These are phyloP conservation scores for Halcyon chelicuti DNA, from an alignment of 2,797 vertebrate genomes.

Conservation along the genomic window DNA sequence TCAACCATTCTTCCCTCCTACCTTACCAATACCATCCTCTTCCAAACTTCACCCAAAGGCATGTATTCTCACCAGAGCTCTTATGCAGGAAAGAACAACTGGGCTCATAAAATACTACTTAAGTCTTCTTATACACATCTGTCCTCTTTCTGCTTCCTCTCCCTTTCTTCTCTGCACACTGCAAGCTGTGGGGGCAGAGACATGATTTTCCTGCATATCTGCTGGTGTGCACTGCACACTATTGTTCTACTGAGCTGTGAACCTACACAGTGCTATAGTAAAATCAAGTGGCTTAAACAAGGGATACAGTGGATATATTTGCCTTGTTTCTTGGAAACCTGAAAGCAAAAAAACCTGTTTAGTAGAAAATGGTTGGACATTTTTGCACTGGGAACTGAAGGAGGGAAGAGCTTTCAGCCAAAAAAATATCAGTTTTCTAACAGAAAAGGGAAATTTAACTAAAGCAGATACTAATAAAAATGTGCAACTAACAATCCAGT, in stretches of 20 bases:
- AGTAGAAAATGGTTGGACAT: slow-evolving; percentile 28
- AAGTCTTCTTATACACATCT: background rate
- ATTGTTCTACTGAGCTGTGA: background rate
- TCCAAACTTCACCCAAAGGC: background rate
- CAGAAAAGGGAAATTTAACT: slow-evolving; percentile 50
- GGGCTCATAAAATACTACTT: background rate
- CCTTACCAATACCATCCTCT: background rate
- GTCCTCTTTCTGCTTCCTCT: background rate
- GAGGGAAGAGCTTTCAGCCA: slow-evolving; percentile 45
- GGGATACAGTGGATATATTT: slow-evolving; percentile 11
- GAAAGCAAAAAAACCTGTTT: slow-evolving; percentile 45
- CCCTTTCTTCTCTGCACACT: background rate
- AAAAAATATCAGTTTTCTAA: slow-evolving; percentile 54
- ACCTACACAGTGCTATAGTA: background rate
- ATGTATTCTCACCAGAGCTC: background rate
- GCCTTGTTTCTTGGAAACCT: slow-evolving; percentile 66
- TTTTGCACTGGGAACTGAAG: slow-evolving; percentile 32
- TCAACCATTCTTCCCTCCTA: background rate
- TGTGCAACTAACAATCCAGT: background rate
- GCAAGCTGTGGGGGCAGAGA: background rate
- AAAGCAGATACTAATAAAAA: slow-evolving; percentile 59
- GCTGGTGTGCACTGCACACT: background rate
- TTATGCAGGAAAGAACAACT: background rate
- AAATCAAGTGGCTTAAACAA: slow-evolving; percentile 18
- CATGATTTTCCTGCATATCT: background rate